These are phyloP conservation scores for Pelvicachromis taeniatus DNA, from an alignment of 2,113 vertebrate species.

Conservation along the genomic window DNA sequence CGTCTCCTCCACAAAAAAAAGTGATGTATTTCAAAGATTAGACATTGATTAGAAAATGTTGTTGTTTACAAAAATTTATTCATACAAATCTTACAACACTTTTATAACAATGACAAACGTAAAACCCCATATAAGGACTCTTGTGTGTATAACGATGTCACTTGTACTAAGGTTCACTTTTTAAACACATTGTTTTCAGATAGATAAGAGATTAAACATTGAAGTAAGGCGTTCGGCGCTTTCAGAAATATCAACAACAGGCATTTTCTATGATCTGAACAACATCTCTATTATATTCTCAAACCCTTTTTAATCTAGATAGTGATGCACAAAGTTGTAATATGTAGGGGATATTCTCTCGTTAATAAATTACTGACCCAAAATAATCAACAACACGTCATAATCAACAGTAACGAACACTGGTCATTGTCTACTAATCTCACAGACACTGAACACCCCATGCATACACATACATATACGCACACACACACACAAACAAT, in stretches of 20 bases:
- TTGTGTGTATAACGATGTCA: slow-evolving; percentile 82
- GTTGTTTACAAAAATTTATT: slow-evolving; percentile 99
- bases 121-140: slow-evolving; percentile 83
- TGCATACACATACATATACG: slow-evolving; percentile 43
- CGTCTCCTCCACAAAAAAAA: not conserved
- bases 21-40: slow-evolving; percentile 84
- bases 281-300: slow-evolving; percentile 77
- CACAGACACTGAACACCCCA: slow-evolving; percentile 63
- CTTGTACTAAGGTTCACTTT: slow-evolving; percentile 84
- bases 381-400: slow-evolving; percentile 64
- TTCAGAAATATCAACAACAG: slow-evolving; percentile 86
- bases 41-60: slow-evolving; percentile 83
- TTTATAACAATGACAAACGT: slow-evolving; percentile 92
- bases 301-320: slow-evolving; percentile 66
- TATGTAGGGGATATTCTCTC: slow-evolving; percentile 33
- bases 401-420: slow-evolving; percentile 63
- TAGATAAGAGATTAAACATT: slow-evolving; percentile 83
- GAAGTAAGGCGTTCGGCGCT: slow-evolving; percentile 97
- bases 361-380: slow-evolving; percentile 53
- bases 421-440: slow-evolving; percentile 65
- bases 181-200: slow-evolving; percentile 80
- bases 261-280: slow-evolving; percentile 78
- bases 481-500: slow-evolving; percentile 16
- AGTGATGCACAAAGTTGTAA: slow-evolving; percentile 53
- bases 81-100: slow-evolving; percentile 99